phyloP scores from a whole-genome alignment of 2,797 vertebrate genomes.

The Cynopterus sphinx region DNA sequence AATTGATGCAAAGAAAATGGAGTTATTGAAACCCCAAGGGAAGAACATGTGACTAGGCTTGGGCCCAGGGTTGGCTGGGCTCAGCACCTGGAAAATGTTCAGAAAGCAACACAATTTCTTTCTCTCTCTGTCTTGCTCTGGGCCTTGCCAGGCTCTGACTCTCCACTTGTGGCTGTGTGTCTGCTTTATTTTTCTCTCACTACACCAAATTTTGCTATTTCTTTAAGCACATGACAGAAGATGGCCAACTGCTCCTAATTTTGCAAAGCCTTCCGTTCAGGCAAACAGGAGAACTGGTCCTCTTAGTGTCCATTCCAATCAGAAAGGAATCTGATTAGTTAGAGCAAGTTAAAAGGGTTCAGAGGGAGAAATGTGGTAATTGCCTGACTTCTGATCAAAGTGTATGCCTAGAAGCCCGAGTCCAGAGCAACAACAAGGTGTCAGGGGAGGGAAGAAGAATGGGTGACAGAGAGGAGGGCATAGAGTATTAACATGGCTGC shows the following conservation, averaged over 20 bases:
- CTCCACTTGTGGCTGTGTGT: background rate
- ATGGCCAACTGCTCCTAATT: background rate
- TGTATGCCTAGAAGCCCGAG: background rate
- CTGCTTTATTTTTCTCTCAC: background rate
- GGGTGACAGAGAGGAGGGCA: background rate
- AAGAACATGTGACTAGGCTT: background rate
- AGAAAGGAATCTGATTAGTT: background rate
- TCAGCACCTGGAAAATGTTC: background rate
- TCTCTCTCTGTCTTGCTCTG: background rate
- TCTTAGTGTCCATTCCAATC: background rate
- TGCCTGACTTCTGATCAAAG: background rate
- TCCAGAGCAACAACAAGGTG: background rate
- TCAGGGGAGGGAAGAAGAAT: background rate
- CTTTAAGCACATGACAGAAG: background rate
- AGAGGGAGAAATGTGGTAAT: background rate
- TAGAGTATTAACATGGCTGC: background rate
- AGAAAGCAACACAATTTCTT: background rate
- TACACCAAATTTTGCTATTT: background rate
- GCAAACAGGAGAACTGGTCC: background rate
- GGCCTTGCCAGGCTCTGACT: background rate
- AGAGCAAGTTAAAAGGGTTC: constrained; percentile 28
- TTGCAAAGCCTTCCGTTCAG: background rate
- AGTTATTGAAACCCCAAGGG: background rate
- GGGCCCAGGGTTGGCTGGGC: background rate
- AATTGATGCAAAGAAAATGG: background rate